A percentile compares a stretch with the other conserved stretches of the same genome.
phyloP scores from a whole-genome alignment of 2,113 vertebrate genomes.

The Chaetodon auriga region DNA sequence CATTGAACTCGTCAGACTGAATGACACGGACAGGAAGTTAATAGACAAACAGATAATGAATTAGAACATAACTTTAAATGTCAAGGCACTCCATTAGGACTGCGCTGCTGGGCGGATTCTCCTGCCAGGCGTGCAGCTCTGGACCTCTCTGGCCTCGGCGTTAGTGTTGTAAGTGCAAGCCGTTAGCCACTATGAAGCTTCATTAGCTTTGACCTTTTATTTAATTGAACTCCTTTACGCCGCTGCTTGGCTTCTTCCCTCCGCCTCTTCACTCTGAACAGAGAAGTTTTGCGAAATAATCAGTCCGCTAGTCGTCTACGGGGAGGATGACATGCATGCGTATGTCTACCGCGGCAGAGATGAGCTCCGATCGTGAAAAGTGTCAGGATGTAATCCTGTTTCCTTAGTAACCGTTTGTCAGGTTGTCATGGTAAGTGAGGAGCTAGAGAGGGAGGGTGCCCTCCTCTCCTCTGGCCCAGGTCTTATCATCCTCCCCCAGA shows the following conservation, averaged over 20 bases:
- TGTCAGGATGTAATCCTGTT: slow-evolving; percentile 72
- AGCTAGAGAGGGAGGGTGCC: slow-evolving; percentile 26
- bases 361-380: slow-evolving; percentile 50
- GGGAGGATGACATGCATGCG: slow-evolving; percentile 11
- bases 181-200: slow-evolving; percentile 69
- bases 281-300: slow-evolving; percentile 31
- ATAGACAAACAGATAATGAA: slow-evolving; percentile 65
- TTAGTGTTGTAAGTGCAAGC: slow-evolving; percentile 51
- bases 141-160: slow-evolving; percentile 33
- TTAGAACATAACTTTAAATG: slow-evolving; percentile 69
- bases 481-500: slow-evolving; percentile 75
- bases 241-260: slow-evolving; percentile 15
- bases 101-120: slow-evolving; percentile 13
- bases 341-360: slow-evolving; percentile 48
- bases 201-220: slow-evolving; percentile 82
- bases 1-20: slow-evolving; percentile 15
- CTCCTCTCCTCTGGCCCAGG: slow-evolving; percentile 59
- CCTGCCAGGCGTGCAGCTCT: slow-evolving; percentile 2
- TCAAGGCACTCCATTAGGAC: slow-evolving; percentile 52
- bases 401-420: slow-evolving; percentile 72
- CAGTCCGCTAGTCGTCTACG: slow-evolving; percentile 12
- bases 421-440: slow-evolving; percentile 63
- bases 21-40: slow-evolving; percentile 34
- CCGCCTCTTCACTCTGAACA: slow-evolving; percentile 19
- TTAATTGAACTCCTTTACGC: slow-evolving; percentile 67